These are phyloP conservation scores for Axea sp. DNA, from an alignment of 2,888 invertebrate genomes.

Conservation along the genomic window DNA sequence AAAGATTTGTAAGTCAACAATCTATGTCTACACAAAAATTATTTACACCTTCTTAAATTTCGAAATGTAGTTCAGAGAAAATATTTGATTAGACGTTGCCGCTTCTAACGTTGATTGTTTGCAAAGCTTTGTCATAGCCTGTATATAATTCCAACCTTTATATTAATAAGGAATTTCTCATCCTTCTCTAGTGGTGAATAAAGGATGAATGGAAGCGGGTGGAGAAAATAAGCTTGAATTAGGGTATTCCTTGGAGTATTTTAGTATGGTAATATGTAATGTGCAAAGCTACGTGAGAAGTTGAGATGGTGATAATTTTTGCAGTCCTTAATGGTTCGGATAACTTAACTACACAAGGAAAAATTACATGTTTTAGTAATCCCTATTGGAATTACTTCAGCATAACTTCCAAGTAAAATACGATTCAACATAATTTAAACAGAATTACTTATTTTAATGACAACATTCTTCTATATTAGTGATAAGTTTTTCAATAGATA, in stretches of 20 bases:
- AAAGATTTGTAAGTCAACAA: constrained; percentile 48
- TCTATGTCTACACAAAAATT: constrained; percentile 36
- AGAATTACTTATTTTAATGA: too few relatives aligned
- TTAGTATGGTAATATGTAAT: constrained; percentile 3
- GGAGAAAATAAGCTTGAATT: constrained; percentile 17
- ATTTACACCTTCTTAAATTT: neutral
- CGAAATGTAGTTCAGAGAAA: neutral
- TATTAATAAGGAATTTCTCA: neutral
- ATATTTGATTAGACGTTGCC: neutral
- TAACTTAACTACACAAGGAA: too few relatives aligned
- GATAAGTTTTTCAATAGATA: too few relatives aligned
- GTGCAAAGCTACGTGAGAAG: neutral
- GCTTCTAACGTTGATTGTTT: neutral
- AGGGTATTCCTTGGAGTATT: constrained; percentile 10
- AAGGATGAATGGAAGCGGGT: constrained; percentile 7
- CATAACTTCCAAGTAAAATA: too few relatives aligned
- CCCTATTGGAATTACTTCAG: too few relatives aligned
- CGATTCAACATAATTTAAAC: too few relatives aligned
- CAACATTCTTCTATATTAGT: too few relatives aligned
- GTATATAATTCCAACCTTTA: constrained; percentile 1
- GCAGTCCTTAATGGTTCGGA: too few relatives aligned
- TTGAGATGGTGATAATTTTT: constrained; percentile 7
- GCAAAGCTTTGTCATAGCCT: neutral
- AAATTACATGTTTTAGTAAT: too few relatives aligned
- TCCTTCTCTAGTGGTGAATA: constrained; percentile 17